Base-by-base conservation (phyloP, 2,797 vertebrate species). In the Bufotes viridis region DNA sequence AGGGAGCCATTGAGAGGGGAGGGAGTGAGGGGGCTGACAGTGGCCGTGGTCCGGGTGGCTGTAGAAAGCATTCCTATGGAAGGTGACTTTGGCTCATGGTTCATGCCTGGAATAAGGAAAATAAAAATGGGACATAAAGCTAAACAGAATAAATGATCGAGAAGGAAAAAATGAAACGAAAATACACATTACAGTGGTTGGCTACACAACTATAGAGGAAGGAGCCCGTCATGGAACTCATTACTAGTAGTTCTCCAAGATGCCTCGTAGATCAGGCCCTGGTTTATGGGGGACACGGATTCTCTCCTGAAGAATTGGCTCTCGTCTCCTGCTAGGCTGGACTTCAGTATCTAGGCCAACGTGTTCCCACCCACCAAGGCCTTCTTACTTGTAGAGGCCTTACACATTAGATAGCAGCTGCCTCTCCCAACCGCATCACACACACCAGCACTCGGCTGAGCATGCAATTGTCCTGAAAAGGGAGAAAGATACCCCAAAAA, bases 71-170 rank as follows among this genome's bases (percentile, higher is more conserved):
- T 98, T 96, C 98, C 98, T 98, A 99, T 95, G 84, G 98, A 98
- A 96, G 98, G 98, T 92, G 98, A 98, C 96, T 99, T 99, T 96
- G 98, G 97, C 97, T 99, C 98, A 99, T 99, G 98, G 98, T 97
- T 99, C 98, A 99, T 99, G 97, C 98, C 98, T 99, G 95, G 51
- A 93, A 93, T 0, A 91, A 92, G 42, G 78, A 94, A 92, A 85
- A 90, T 0, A 89, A 74, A 90, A 88, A 86, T 78, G 88, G 81
- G 86, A 86, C 82, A 89, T 89, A 84, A 89, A 82, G 87, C 87
- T 34, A 74, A 81, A 63, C 76, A 72, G 29, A 84, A 24, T 55
- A 80, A 87, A 81, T 57, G 74, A 22, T 61, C 15, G 57, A 58
- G 86, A 74, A 82, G 24, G 49, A 76, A 67, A 67, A 78, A 83